A percentile compares a stretch with the other conserved stretches of the same genome.
Evolutionary conservation across 53 echinoderm and acorn worm species (phyloP).

Genomic region (Henricia sp.): DNA sequence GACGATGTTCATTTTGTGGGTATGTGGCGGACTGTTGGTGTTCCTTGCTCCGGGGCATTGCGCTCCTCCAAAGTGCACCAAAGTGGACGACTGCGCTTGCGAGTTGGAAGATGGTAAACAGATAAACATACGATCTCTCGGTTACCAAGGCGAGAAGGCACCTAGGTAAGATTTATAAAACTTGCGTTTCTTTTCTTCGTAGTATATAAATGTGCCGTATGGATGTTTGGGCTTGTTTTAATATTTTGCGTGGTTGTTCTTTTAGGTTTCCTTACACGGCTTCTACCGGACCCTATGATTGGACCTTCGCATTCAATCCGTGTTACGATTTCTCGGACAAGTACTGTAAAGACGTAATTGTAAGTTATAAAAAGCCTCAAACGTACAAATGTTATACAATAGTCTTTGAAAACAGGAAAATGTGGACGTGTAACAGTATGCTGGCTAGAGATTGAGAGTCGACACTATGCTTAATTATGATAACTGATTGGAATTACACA

Average conservation of each 20-base stretch:
- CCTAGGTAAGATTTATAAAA: constrained; percentile 26
- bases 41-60: no score
- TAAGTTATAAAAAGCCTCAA: no score
- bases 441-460: no score
- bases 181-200: neutral
- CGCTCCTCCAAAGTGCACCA: neutral
- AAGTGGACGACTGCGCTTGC: constrained; percentile 43
- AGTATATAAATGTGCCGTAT: neutral
- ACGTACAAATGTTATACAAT: neutral
- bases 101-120: constrained; percentile 2
- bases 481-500: no score
- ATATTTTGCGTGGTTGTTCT: neutral
- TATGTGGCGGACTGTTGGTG: no score
- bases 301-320: constrained; percentile 13
- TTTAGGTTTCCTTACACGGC: neutral
- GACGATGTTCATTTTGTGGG: no score
- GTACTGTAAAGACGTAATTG: neutral
- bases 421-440: no score
- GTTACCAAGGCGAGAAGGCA: neutral
- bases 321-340: neutral
- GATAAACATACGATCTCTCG: constrained; percentile 30
- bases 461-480: no score
- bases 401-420: no score
- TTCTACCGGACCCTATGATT: neutral
- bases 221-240: neutral